phyloP scores from a whole-genome alignment of 2,888 invertebrate genomes.

The Pseudanteris insignis region DNA sequence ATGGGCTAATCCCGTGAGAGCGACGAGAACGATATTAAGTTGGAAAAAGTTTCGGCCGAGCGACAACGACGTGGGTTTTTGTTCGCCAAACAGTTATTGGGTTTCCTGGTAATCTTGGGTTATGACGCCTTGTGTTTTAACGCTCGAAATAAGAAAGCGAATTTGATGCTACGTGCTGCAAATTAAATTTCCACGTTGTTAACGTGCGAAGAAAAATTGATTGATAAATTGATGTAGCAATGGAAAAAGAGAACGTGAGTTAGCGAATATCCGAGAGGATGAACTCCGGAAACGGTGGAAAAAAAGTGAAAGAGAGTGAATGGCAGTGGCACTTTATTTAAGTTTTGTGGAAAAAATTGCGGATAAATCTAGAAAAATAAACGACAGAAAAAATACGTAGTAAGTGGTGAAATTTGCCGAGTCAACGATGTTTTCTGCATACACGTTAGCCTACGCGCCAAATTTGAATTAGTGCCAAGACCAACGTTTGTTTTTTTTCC shows the following conservation, averaged over 20 bases:
- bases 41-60: constrained; percentile 33
- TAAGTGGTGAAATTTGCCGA: too few species aligned
- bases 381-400: too few species aligned
- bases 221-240: constrained; percentile 23
- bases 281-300: too few species aligned
- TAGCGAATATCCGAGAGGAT: too few species aligned
- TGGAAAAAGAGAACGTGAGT: constrained; percentile 5
- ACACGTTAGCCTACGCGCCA: constrained; percentile 16
- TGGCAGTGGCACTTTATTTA: too few species aligned
- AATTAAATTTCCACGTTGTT: constrained; percentile 28
- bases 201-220: constrained; percentile 14
- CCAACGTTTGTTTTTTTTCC: too few species aligned
- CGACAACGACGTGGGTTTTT: constrained; percentile 20
- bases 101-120: constrained; percentile 37
- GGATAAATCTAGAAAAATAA: too few species aligned
- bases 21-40: constrained; percentile 37
- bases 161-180: constrained; percentile 23
- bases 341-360: too few species aligned
- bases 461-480: constrained; percentile 31
- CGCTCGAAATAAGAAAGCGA: constrained; percentile 27
- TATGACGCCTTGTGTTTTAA: constrained; percentile 39
- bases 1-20: constrained; percentile 39
- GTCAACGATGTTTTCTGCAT: too few species aligned
- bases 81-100: constrained; percentile 40
- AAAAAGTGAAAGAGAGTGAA: too few species aligned